A percentile compares a stretch with the other conserved stretches of the same genome.
phyloP scores from a whole-genome alignment of 2,888 invertebrate species.

The Euzetes globulus region DNA sequence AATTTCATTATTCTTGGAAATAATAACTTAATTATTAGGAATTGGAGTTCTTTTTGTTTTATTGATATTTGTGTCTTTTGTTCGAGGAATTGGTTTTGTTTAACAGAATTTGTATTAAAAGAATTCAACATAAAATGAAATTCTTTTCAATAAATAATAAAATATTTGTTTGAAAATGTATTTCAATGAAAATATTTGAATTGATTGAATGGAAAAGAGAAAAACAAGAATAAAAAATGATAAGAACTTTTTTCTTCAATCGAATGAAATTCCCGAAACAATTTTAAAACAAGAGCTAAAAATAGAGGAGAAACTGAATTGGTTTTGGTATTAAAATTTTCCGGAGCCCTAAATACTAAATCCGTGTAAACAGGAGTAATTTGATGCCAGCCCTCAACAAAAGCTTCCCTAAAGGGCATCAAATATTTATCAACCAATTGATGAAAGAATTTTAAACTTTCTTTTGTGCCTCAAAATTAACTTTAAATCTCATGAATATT shows the following conservation, averaged over 20 bases:
- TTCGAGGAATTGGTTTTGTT: not conserved
- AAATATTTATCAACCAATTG: slow-evolving; percentile 7
- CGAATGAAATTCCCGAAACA: not conserved
- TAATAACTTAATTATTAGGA: not conserved
- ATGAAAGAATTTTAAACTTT: not conserved
- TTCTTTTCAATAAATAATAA: not conserved
- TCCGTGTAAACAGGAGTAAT: not conserved
- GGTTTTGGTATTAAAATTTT: not conserved
- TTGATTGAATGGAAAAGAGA: not conserved
- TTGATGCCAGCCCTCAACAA: not conserved
- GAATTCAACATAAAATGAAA: not conserved
- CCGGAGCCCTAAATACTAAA: not conserved
- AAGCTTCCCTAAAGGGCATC: not conserved
- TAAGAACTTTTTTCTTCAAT: not conserved
- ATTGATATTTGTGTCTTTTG: not conserved
- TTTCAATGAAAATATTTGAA: not conserved
- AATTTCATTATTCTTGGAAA: not conserved
- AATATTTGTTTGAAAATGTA: not conserved
- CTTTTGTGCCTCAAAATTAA: not conserved
- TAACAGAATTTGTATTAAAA: not conserved
- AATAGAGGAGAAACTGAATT: not conserved
- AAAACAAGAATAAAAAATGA: not conserved
- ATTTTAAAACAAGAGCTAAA: not conserved
- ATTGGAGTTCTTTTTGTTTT: not conserved
- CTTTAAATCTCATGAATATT: not conserved